These are phyloP conservation scores for Phyto melanocephala DNA, from an alignment of 2,888 invertebrate genomes.

Conservation along the genomic window DNA sequence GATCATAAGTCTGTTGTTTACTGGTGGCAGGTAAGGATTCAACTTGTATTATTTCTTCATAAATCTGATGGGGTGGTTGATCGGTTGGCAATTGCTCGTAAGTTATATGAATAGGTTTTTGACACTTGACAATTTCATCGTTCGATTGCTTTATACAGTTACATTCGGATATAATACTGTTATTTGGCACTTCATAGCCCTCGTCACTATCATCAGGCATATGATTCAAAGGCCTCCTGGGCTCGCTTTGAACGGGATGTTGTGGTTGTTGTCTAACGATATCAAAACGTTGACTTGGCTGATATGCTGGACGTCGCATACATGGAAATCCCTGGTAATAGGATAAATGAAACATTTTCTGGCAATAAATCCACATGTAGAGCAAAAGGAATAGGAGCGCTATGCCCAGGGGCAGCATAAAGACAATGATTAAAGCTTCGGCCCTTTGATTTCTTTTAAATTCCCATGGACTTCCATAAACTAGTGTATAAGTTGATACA, in stretches of 20 bases:
- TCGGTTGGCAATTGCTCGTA: slow-evolving; percentile 71
- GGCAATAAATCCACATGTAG: slow-evolving; percentile 77
- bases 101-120: slow-evolving; percentile 72
- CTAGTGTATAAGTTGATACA: slow-evolving; percentile 70
- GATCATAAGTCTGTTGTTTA: slow-evolving; percentile 64
- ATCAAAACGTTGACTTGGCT: slow-evolving; percentile 73
- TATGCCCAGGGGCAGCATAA: slow-evolving; percentile 76
- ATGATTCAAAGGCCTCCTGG: slow-evolving; percentile 44
- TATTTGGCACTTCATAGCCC: slow-evolving; percentile 75
- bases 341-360: slow-evolving; percentile 75
- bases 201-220: slow-evolving; percentile 61
- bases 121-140: slow-evolving; percentile 52
- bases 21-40: not conserved
- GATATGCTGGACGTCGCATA: slow-evolving; percentile 26
- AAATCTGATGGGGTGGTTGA: slow-evolving; percentile 72
- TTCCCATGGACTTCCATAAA: slow-evolving; percentile 73
- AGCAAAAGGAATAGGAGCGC: slow-evolving; percentile 74
- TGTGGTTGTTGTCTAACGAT: slow-evolving; percentile 70
- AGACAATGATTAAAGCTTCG: slow-evolving; percentile 75
- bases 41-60: slow-evolving; percentile 74
- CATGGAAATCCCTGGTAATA: slow-evolving; percentile 71
- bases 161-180: slow-evolving; percentile 71
- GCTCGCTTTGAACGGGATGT: slow-evolving; percentile 60
- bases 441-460: slow-evolving; percentile 74
- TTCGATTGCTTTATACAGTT: slow-evolving; percentile 67